Evolutionary conservation across 2,888 invertebrate genomes (phyloP).

Genomic region (Saturnia japonica): DNA sequence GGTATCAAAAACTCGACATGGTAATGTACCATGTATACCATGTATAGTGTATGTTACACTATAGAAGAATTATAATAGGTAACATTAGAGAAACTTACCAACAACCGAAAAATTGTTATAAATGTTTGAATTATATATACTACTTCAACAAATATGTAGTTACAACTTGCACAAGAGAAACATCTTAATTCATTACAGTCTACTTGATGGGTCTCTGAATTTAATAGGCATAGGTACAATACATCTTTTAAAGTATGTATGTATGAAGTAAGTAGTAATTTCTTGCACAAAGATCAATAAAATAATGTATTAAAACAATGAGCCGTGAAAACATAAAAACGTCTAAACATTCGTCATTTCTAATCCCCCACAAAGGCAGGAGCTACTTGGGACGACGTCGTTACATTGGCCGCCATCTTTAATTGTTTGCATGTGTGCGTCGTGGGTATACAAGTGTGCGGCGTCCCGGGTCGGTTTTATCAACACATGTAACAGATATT

Average conservation of each 20-base stretch:
- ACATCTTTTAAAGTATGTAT: too few species aligned
- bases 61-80: too few species aligned
- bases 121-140: too few species aligned
- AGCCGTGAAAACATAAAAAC: conserved; percentile 29
- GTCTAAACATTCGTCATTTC: conserved; percentile 54
- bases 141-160: not conserved
- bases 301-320: conserved; percentile 8
- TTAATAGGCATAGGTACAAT: not conserved
- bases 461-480: conserved; percentile 55
- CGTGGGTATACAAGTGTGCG: conserved; percentile 24
- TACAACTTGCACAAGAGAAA: not conserved
- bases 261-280: not conserved
- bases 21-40: too few species aligned
- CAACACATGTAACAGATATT: conserved; percentile 80
- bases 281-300: not conserved
- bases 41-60: too few species aligned
- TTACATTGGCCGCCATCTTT: conserved; percentile 44
- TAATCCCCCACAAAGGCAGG: conserved; percentile 46
- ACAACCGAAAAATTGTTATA: too few species aligned
- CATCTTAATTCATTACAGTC: not conserved
- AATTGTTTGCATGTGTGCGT: conserved; percentile 37
- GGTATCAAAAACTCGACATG: too few species aligned
- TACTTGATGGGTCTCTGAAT: not conserved
- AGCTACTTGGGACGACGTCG: conserved; percentile 14
- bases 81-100: too few species aligned